Conservation (phyloP, 1,140 invertebrate species). For the Coptotermes formosanus region DNA sequence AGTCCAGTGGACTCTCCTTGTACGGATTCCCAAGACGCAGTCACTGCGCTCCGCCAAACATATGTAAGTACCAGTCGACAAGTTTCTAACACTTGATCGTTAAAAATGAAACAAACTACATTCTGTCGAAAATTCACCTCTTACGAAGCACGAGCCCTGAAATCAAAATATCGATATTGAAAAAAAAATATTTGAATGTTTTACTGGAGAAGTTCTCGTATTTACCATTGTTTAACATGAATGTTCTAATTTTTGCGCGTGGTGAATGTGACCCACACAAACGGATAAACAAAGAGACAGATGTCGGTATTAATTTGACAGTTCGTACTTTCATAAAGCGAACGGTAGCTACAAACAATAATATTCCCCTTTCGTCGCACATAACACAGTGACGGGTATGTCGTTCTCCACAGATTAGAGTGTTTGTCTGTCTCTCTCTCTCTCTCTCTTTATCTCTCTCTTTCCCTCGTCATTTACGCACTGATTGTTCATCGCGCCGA, state of each 20-base stretch:
- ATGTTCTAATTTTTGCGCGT: background rate
- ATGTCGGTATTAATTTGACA: background rate
- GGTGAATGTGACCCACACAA: background rate
- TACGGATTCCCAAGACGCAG: too few species aligned
- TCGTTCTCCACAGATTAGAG: background rate
- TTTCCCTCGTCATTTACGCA: background rate
- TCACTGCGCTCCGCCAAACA: too few species aligned
- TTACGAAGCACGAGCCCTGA: too few species aligned
- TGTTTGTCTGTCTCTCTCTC: background rate
- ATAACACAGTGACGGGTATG: background rate
- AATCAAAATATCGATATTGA: background rate
- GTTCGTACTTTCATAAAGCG: background rate
- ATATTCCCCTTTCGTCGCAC: background rate
- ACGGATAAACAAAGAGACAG: background rate
- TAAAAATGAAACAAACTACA: too few species aligned
- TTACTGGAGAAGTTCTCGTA: background rate
- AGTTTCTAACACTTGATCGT: too few species aligned
- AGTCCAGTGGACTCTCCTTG: too few species aligned
- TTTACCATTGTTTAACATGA: background rate
- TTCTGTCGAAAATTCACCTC: too few species aligned
- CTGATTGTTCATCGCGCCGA: background rate
- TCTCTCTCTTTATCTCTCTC: background rate
- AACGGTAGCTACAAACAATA: background rate
- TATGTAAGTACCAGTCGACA: too few species aligned
- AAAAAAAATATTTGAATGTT: background rate